Evolutionary conservation across 1,140 invertebrate species (phyloP), one percentile per base, ranked within the genome.

Genomic region (Aphidius ervi): DNA sequence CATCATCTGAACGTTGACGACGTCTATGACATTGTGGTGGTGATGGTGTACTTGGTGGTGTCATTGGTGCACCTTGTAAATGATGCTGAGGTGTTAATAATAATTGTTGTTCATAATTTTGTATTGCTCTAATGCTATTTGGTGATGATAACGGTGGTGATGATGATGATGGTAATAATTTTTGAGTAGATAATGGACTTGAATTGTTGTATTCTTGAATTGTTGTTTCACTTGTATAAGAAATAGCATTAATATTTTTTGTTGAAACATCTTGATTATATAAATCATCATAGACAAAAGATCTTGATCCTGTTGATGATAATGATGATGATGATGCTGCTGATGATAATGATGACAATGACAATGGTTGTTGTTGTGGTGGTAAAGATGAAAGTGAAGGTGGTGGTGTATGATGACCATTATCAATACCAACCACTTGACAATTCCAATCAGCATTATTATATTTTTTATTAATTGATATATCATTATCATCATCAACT

Each of bases 1-100:
- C 74, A 4, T 76, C 75, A 31, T 31, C 23, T 31, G 23, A 31
- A 0, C 73, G 63, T 7, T 63, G 42, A 31, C 70, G 62, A 37
- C 70, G 58, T 31, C 71, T 64, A 3, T 71, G 69, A 56, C 73
- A 75, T 47, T 79, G 76, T 1, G 77, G 74, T 0, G 81, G 80
- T 23, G 80, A 82, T 1, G 81, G 80, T 0, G 81, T 82, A 7
- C 79, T 79, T 6, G 80, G 81, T 0, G 81, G 81, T 0, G 80
- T 83, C 71, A 82, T 81, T 0, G 79, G 78, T 0, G 75, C 72
- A 57, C 68, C 57, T 9, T 73, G 74, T 9, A 76, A 49, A 40
- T 74, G 71, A 49, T 74, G 73, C 53, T 71, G 71, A 0, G 73
- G 76, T 0, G 71, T 63, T 46, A 64, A 66, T n/a, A 74, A 50